phyloP scores from a whole-genome alignment of 2,888 invertebrate species.

The Brachyopa scutellaris region DNA sequence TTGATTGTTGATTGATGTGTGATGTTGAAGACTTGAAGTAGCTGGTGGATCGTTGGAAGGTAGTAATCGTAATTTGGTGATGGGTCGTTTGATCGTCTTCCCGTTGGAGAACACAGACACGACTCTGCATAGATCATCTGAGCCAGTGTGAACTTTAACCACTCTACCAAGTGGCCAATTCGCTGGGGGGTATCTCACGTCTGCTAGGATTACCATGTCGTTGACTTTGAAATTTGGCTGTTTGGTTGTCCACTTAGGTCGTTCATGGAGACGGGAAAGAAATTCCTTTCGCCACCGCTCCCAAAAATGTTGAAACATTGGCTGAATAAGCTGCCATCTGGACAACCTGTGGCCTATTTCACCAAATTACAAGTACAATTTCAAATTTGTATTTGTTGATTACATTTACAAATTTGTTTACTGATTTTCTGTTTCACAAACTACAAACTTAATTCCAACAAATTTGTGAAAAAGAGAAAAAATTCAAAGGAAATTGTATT shows the following conservation, averaged over 20 bases:
- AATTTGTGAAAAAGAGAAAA: no score
- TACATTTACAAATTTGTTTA: no score
- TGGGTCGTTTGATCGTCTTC: neutral
- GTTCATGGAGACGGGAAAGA: conserved; percentile 6
- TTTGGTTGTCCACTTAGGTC: neutral
- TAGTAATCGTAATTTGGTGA: neutral
- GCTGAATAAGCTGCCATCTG: conserved; percentile 49
- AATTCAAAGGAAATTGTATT: no score
- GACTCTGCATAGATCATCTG: no score
- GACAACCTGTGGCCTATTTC: no score
- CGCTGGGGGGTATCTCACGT: conserved; percentile 1
- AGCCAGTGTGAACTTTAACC: no score
- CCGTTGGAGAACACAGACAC: neutral
- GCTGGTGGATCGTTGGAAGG: neutral
- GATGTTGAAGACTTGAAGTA: neutral
- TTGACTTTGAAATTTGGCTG: neutral
- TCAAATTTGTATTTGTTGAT: no score
- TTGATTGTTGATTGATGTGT: neutral
- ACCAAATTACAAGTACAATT: no score
- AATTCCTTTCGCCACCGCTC: no score
- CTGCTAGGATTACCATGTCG: neutral
- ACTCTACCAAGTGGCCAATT: conserved; percentile 9
- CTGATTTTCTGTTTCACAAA: no score
- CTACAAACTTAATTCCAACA: no score
- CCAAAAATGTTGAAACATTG: conserved; percentile 9